Conservation (phyloP, 1,140 invertebrate genomes). For the Drosophila saltans region DNA sequence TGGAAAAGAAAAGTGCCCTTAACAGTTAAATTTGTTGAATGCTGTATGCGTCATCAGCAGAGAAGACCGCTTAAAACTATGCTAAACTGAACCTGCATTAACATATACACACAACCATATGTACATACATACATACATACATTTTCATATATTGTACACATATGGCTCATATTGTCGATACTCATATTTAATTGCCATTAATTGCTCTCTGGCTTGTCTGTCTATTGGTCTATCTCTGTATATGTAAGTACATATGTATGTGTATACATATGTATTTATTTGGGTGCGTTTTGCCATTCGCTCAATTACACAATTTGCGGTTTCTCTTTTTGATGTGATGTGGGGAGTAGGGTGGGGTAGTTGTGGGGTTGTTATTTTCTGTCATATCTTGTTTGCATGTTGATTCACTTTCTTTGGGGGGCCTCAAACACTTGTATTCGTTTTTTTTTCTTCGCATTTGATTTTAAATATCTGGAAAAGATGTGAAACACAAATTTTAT, state of each 20-base stretch:
- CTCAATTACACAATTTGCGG: constrained; percentile 65
- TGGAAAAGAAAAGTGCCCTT: constrained; percentile 5
- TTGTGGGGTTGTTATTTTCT: background rate
- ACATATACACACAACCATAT: background rate
- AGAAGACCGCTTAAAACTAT: constrained; percentile 26
- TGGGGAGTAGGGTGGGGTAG: background rate
- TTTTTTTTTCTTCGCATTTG: constrained; percentile 1
- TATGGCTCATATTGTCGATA: constrained; percentile 22
- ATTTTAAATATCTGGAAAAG: constrained; percentile 1
- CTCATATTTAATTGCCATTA: constrained; percentile 50
- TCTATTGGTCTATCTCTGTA: constrained; percentile 28
- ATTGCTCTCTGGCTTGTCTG: constrained; percentile 26
- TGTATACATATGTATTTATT: constrained; percentile 57
- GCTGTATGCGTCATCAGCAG: constrained; percentile 34
- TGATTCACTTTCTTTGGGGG: constrained; percentile 9
- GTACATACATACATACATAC: background rate
- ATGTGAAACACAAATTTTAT: background rate
- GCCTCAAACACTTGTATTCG: constrained; percentile 8
- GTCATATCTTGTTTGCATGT: constrained; percentile 18
- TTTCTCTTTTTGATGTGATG: constrained; percentile 27
- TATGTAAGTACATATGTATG: background rate
- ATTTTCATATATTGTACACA: background rate
- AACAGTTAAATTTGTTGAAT: background rate
- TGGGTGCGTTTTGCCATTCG: constrained; percentile 51
- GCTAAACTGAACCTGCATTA: constrained; percentile 16